phyloP scores from a whole-genome alignment of 2,888 invertebrate genomes.

The Teleogryllus oceanicus region DNA sequence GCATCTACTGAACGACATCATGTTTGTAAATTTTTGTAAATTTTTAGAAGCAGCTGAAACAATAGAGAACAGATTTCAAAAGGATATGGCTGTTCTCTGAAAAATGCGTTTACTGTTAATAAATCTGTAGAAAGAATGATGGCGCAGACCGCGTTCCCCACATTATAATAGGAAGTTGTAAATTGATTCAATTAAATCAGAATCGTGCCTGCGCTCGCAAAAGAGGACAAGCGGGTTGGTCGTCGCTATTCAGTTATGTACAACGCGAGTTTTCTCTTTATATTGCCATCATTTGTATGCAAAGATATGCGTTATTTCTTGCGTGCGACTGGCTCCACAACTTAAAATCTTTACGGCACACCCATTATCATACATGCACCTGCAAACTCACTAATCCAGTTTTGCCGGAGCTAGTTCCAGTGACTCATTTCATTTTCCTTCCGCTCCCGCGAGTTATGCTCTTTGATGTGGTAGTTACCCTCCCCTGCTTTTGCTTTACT shows the following conservation, averaged over 20 bases:
- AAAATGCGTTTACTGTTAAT: too few relatives aligned
- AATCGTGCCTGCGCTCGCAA: not conserved
- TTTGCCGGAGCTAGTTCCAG: not conserved
- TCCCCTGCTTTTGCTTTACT: too few relatives aligned
- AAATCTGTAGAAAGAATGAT: too few relatives aligned
- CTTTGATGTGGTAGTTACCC: too few relatives aligned
- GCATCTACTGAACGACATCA: too few relatives aligned
- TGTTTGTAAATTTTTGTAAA: too few relatives aligned
- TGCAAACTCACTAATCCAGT: not conserved
- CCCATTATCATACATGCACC: not conserved
- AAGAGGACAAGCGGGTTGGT: not conserved
- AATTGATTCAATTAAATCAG: not conserved
- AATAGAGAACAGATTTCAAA: too few relatives aligned
- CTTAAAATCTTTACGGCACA: not conserved
- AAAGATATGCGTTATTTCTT: not conserved
- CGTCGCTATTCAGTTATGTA: not conserved
- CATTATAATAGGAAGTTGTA: not conserved
- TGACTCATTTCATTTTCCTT: not conserved
- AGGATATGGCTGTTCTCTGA: too few relatives aligned
- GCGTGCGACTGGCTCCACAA: not conserved
- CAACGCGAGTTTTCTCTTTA: not conserved
- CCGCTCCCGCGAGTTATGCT: too few relatives aligned
- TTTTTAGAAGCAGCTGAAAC: too few relatives aligned
- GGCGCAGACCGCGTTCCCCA: too few relatives aligned
- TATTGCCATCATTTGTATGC: constrained; percentile 18